Percentiles rank a stretch among this genome's conserved stretches.
Evolutionary conservation across 2,113 vertebrate genomes (phyloP).

Genomic region (Saimiri boliviensis): DNA sequence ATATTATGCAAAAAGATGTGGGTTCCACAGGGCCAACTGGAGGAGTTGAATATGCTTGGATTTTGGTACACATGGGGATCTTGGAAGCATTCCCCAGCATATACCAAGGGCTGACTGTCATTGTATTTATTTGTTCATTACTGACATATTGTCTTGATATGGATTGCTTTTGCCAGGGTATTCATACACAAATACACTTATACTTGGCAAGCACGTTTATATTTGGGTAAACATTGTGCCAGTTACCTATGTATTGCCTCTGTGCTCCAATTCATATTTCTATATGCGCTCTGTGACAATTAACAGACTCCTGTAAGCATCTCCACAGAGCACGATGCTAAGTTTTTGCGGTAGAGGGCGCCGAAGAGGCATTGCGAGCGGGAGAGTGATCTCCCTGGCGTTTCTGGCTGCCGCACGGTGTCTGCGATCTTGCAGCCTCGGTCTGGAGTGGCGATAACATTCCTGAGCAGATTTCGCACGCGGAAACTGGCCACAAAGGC

Average conservation of each 20-base stretch:
- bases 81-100: too few relatives aligned
- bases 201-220: neutral
- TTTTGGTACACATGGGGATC: too few relatives aligned
- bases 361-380: neutral
- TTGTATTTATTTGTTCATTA: neutral
- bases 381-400: neutral
- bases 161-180: neutral
- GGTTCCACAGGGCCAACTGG: too few relatives aligned
- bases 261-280: neutral
- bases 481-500: neutral
- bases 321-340: neutral
- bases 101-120: too few relatives aligned
- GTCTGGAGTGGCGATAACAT: neutral
- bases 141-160: neutral
- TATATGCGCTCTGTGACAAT: neutral
- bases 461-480: too few relatives aligned
- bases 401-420: rapidly evolving
- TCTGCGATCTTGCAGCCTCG: neutral
- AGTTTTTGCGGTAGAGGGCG: neutral
- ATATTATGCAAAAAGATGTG: too few relatives aligned
- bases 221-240: neutral
- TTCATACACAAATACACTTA: neutral
- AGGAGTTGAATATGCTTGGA: too few relatives aligned
- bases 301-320: neutral
- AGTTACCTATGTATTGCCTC: neutral